A percentile compares a stretch with the other conserved stretches of the same genome.
Conservation (phyloP, 2,113 vertebrate genomes). For the Parus major region DNA sequence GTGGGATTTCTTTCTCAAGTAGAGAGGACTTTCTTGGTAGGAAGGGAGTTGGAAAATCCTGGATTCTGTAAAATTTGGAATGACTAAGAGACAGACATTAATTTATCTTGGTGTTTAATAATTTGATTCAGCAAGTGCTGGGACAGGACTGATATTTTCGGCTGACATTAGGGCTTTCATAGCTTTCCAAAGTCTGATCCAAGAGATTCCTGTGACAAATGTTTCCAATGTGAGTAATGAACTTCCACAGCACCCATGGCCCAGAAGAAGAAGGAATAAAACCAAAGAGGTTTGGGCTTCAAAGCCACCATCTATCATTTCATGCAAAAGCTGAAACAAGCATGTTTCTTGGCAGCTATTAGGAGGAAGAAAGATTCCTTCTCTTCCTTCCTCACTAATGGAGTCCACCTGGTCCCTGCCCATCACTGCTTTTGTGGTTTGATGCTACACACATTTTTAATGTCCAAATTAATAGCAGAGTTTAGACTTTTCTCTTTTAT, state of each 20-base stretch:
- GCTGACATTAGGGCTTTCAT: conserved; percentile 51
- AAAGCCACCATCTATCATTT: conserved; percentile 17
- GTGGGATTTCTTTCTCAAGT: neutral
- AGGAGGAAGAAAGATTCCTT: neutral
- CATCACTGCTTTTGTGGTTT: conserved; percentile 10
- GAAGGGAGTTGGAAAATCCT: neutral
- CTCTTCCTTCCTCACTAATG: neutral
- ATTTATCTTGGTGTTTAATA: conserved; percentile 64
- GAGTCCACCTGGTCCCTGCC: conserved; percentile 15
- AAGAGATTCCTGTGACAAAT: conserved; percentile 63
- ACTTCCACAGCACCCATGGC: conserved; percentile 61
- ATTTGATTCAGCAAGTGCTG: conserved; percentile 64
- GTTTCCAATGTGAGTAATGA: conserved; percentile 77
- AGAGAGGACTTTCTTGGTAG: neutral
- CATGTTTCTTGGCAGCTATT: conserved; percentile 14
- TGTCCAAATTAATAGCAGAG: neutral
- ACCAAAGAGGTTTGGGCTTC: neutral
- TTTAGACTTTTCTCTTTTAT: neutral
- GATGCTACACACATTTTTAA: neutral
- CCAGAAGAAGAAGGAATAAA: conserved; percentile 31
- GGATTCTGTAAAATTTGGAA: neutral
- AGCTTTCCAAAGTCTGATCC: conserved; percentile 57
- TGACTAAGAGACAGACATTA: conserved; percentile 26
- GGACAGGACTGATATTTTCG: conserved; percentile 22
- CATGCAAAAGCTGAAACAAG: conserved; percentile 33